Evolutionary conservation across 2,797 vertebrate species (phyloP).

Genomic region (Notamacropus eugenii): DNA sequence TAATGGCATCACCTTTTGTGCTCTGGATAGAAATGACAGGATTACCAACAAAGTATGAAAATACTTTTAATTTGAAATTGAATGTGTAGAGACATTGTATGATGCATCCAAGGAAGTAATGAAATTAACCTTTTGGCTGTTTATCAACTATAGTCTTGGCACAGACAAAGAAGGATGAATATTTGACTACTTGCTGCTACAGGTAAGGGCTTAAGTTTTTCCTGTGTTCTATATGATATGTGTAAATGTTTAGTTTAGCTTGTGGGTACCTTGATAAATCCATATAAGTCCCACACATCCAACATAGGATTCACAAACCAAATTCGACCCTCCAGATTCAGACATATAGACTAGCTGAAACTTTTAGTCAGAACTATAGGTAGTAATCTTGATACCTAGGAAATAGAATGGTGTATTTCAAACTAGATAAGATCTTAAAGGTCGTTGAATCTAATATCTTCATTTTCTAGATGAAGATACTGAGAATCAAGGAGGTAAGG

Average conservation of each 20-base stretch:
- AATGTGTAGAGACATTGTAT: background rate
- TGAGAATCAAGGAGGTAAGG: background rate
- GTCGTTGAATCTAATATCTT: background rate
- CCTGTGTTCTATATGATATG: background rate
- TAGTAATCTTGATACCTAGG: background rate
- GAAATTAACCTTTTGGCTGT: constrained; percentile 15
- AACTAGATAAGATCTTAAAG: background rate
- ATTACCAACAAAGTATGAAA: constrained; percentile 15
- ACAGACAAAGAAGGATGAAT: background rate
- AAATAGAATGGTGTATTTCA: background rate
- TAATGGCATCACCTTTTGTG: constrained; percentile 19
- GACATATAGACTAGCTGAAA: background rate
- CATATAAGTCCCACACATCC: background rate
- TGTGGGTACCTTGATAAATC: background rate
- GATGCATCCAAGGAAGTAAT: background rate
- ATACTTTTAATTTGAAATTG: constrained; percentile 49
- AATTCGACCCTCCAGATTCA: background rate
- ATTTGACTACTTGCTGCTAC: background rate
- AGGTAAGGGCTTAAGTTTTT: background rate
- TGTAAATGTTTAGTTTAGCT: background rate
- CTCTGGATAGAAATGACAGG: constrained; percentile 40
- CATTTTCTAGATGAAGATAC: background rate
- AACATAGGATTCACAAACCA: background rate
- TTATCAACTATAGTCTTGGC: background rate
- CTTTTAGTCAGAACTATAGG: background rate